These are phyloP conservation scores for Piprites chloris DNA, from an alignment of 2,113 vertebrate genomes.

Conservation along the genomic window DNA sequence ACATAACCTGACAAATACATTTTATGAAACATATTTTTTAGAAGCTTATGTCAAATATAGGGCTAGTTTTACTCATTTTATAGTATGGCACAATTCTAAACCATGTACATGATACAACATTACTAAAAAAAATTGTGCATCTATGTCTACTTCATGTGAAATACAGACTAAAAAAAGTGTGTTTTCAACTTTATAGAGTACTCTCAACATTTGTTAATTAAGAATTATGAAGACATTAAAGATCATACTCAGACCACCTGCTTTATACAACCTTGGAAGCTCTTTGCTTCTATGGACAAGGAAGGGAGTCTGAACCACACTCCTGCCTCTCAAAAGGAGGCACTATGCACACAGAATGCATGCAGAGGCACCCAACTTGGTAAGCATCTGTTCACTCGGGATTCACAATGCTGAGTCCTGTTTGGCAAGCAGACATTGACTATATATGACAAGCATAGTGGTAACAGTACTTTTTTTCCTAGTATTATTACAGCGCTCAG, in stretches of 20 bases:
- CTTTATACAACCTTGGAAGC: neutral
- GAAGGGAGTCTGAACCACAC: neutral
- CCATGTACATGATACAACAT: neutral
- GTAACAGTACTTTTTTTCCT: neutral
- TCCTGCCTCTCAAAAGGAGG: neutral
- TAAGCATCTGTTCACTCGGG: neutral
- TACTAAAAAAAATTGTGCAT: neutral
- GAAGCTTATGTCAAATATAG: neutral
- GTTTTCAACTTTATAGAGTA: neutral
- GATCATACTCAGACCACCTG: neutral
- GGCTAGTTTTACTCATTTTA: neutral
- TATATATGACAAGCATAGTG: neutral
- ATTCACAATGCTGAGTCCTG: neutral
- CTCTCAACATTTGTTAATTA: neutral
- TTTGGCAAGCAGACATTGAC: neutral
- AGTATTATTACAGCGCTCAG: neutral
- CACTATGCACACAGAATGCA: neutral
- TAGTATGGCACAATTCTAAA: neutral
- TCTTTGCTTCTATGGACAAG: neutral
- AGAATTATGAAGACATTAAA: neutral
- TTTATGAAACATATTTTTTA: conserved; percentile 17
- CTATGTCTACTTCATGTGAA: neutral
- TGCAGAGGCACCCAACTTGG: neutral
- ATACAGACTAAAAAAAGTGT: neutral
- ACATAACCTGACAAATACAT: conserved; percentile 84